These are phyloP conservation scores for Caenorhabditis japonica DNA, from an alignment of 2,888 invertebrate species.

Conservation along the genomic window DNA sequence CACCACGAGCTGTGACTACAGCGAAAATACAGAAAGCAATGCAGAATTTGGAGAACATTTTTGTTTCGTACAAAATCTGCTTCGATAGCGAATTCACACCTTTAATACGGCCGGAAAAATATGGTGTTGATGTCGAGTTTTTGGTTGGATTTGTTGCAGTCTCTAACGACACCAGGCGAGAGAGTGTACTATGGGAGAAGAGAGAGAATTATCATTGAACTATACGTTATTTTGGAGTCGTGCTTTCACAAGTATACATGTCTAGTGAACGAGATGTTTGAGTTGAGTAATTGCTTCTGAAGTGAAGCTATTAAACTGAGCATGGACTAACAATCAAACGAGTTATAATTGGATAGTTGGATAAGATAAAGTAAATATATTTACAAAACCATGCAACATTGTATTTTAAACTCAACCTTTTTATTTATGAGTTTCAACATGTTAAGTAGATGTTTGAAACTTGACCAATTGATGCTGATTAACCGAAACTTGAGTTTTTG, in stretches of 20 bases:
- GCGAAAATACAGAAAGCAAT: constrained; percentile 29
- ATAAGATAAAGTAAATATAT: too few relatives aligned
- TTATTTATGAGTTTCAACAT: too few relatives aligned
- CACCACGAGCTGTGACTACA: constrained; percentile 8
- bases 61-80: too few relatives aligned
- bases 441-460: too few relatives aligned
- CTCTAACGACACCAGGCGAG: constrained; percentile 21
- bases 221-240: constrained; percentile 12
- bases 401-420: too few relatives aligned
- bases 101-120: constrained; percentile 36
- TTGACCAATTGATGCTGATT: too few relatives aligned
- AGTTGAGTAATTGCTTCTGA: constrained; percentile 10
- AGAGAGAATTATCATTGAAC: constrained; percentile 34
- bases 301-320: too few relatives aligned
- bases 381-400: too few relatives aligned
- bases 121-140: constrained; percentile 43
- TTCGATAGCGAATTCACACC: too few relatives aligned
- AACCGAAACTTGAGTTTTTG: too few relatives aligned
- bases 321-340: too few relatives aligned
- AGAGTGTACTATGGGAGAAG: constrained; percentile 19
- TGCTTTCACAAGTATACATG: neutral
- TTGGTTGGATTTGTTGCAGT: constrained; percentile 35
- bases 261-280: constrained; percentile 19
- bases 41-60: constrained; percentile 38
- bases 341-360: too few relatives aligned